Evolutionary conservation across 37 sponge, comb jelly and placozoan species (phyloP).

Genomic region (Cladorhizidae sp.): DNA sequence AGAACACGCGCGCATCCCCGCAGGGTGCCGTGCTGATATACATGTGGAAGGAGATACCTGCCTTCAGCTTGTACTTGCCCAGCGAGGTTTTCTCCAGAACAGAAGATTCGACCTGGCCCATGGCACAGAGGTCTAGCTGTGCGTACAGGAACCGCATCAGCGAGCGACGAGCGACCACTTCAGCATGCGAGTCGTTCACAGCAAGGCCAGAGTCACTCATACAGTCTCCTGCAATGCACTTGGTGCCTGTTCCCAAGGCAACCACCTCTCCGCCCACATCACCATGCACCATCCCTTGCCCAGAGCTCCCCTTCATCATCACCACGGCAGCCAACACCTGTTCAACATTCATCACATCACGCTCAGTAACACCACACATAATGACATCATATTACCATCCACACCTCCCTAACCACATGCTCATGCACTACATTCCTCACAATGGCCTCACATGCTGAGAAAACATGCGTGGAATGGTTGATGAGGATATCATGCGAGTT

Average conservation of each 20-base stretch:
- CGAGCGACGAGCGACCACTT: constrained; percentile 80
- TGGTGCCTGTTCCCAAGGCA: constrained; percentile 88
- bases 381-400: too few relatives aligned
- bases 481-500: too few relatives aligned
- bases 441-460: too few relatives aligned
- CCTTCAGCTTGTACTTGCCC: constrained; percentile 50
- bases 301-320: constrained; percentile 69
- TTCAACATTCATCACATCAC: not conserved
- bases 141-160: constrained; percentile 74
- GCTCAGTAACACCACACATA: too few relatives aligned
- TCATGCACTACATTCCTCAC: too few relatives aligned
- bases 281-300: constrained; percentile 34
- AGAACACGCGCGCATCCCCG: constrained; percentile 89
- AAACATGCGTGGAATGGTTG: too few relatives aligned
- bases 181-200: constrained; percentile 93
- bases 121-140: constrained; percentile 63
- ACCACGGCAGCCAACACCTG: constrained; percentile 66
- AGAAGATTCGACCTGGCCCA: constrained; percentile 17
- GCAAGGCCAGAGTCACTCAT: constrained; percentile 76
- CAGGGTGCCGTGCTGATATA: constrained; percentile 94
- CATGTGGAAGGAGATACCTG: constrained; percentile 89
- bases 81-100: constrained; percentile 51
- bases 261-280: constrained; percentile 82
- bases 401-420: too few relatives aligned
- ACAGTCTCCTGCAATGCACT: constrained; percentile 77